Evolutionary conservation across 1,140 invertebrate species (phyloP), one percentile per base, ranked within the genome.

Genomic region (Eumeta japonica): DNA sequence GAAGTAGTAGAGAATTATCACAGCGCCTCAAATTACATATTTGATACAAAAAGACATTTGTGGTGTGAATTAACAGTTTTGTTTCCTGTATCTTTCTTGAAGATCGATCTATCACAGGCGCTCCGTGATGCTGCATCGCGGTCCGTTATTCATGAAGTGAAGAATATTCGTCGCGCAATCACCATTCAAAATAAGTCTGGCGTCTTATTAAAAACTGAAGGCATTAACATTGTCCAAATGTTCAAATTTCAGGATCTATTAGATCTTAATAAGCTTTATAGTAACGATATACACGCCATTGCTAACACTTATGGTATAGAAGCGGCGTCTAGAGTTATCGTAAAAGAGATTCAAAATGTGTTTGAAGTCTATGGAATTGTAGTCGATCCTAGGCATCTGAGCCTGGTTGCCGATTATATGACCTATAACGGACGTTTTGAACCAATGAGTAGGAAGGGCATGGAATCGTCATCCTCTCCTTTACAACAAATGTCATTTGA

Each of bases 401-500:
- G 83, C 0, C 75, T 99, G 1, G 85, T 98, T 37, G 91, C 95
- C 0, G 96, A 99, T 75, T 98, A 97, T 62, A 99, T 99, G 96
- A 99, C 95, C 0, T 94, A 85, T 52, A 88, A 91, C 58, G 97
- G 97, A 1, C 76, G 75, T 7, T 97, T 90, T 54, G 83, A 88
- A 57, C 90, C 95, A 0, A 85, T 98, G 62, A 98, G 89, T 68
- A 79, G 96, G 16, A 85, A 83, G 58, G 92, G 92, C 3, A 94
- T 99, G 81, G 85, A 89, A 49, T 83, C 82, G 14, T 90, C 85
- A 24, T 79, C 90, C 0, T 98, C 95, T 2, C 91, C 94, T 0
- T 68, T 99, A 2, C 97, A 99, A 62, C 94, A 98, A 76, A 98
- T 99, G 89, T 95, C 90, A 2, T 99, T 97, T 58, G 97, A 99